These are phyloP conservation scores for Pachypanchax playfairii DNA, from an alignment of 2,113 vertebrate species.

Conservation along the genomic window DNA sequence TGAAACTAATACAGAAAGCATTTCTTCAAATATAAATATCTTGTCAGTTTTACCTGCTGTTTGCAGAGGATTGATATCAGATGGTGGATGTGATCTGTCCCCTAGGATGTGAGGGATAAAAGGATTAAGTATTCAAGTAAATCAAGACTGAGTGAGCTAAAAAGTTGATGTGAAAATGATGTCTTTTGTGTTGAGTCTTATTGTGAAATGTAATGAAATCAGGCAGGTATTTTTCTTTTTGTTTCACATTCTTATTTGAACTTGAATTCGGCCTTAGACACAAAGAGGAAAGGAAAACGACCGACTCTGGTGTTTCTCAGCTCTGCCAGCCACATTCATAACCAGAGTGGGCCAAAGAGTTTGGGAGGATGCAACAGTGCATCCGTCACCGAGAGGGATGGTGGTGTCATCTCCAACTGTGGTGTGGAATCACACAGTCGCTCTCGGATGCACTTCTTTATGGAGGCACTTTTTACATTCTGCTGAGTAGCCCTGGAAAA, in stretches of 20 bases:
- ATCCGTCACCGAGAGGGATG: constrained; percentile 80
- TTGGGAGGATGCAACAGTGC: constrained; percentile 68
- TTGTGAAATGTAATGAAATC: background rate
- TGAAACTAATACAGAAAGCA: constrained; percentile 31
- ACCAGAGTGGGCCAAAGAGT: constrained; percentile 60
- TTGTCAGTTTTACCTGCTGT: constrained; percentile 32
- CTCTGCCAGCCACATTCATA: constrained; percentile 71
- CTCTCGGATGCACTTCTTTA: constrained; percentile 77
- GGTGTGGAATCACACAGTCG: constrained; percentile 77
- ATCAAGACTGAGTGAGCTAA: constrained; percentile 2
- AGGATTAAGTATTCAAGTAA: constrained; percentile 2
- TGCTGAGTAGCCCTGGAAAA: constrained; percentile 78
- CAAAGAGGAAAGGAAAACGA: constrained; percentile 37
- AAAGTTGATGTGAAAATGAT: background rate
- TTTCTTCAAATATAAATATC: constrained; percentile 33
- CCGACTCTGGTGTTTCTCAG: constrained; percentile 56
- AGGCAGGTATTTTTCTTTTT: background rate
- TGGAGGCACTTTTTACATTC: constrained; percentile 77
- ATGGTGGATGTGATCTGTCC: background rate
- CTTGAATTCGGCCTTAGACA: constrained; percentile 15
- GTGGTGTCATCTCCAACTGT: constrained; percentile 74
- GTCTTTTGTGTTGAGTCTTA: background rate
- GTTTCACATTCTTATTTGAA: constrained; percentile 9
- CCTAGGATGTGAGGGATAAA: background rate
- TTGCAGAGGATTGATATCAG: background rate